Percentiles rank a stretch among this genome's conserved stretches.
These are phyloP conservation scores for Linurgus olivaceus DNA, from an alignment of 2,797 vertebrate species.

Conservation along the genomic window DNA sequence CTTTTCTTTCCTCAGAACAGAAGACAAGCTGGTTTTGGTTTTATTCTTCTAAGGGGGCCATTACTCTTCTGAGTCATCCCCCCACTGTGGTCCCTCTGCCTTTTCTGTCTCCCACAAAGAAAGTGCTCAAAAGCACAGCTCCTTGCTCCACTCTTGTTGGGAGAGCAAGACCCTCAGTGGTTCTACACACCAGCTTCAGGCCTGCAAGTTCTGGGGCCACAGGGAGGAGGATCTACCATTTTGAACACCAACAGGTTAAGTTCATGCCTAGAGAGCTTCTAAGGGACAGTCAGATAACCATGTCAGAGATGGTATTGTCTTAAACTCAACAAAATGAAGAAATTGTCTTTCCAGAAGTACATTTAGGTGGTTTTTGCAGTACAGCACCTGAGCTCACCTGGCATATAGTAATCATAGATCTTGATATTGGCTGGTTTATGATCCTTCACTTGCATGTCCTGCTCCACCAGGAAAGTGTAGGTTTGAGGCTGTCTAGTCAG, in stretches of 20 bases:
- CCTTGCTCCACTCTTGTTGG: not conserved
- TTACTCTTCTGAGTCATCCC: not conserved
- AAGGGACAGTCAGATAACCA: not conserved
- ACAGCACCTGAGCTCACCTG: conserved; percentile 33
- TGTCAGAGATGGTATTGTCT: not conserved
- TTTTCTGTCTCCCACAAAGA: not conserved
- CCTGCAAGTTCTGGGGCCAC: not conserved
- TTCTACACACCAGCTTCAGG: not conserved
- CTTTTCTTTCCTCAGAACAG: not conserved
- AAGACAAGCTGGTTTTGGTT: not conserved
- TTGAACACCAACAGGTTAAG: not conserved
- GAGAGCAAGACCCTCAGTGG: not conserved
- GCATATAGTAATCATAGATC: conserved; percentile 66
- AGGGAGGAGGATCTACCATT: not conserved
- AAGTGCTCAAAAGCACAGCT: not conserved
- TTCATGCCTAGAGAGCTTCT: not conserved
- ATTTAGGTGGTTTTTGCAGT: not conserved
- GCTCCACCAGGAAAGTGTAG: conserved; percentile 52
- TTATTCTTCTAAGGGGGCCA: not conserved
- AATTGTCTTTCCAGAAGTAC: not conserved
- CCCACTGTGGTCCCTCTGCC: not conserved
- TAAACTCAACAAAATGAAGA: not conserved
- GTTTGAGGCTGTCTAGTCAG: conserved; percentile 31
- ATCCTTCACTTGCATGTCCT: conserved; percentile 45
- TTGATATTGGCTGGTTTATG: conserved; percentile 55